These are phyloP conservation scores for Diorhabda sublineata DNA, from an alignment of 1,140 invertebrate species.

Conservation along the genomic window DNA sequence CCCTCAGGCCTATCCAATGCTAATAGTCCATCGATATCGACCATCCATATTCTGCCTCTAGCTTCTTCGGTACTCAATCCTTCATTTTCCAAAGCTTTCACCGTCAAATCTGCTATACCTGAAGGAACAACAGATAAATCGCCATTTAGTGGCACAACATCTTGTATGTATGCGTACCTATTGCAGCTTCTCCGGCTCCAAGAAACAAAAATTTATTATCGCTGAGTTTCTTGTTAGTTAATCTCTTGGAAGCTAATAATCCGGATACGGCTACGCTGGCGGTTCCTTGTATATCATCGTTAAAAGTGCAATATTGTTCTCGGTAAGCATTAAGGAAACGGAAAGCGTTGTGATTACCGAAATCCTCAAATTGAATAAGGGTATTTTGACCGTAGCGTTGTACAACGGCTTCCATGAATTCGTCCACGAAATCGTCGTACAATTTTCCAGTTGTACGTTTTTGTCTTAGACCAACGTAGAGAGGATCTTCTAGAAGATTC, in stretches of 20 bases:
- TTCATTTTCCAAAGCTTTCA: slow-evolving; percentile 81
- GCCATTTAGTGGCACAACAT: too few species aligned
- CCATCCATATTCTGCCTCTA: slow-evolving; percentile 80
- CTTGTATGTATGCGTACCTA: slow-evolving; percentile 56
- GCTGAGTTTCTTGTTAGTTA: slow-evolving; percentile 73
- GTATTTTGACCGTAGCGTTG: slow-evolving; percentile 87
- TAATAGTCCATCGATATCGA: slow-evolving; percentile 78
- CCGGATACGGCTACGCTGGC: slow-evolving; percentile 87
- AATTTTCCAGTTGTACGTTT: slow-evolving; percentile 77
- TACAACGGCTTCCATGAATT: slow-evolving; percentile 96
- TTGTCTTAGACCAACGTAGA: slow-evolving; percentile 92
- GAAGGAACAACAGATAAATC: neutral
- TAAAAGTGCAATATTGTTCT: slow-evolving; percentile 88
- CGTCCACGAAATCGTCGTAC: slow-evolving; percentile 95
- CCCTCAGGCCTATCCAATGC: slow-evolving; percentile 70
- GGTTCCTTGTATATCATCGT: slow-evolving; percentile 96
- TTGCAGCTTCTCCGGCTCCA: slow-evolving; percentile 87
- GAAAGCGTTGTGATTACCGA: slow-evolving; percentile 91
- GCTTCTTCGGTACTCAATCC: slow-evolving; percentile 74
- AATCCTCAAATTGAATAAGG: slow-evolving; percentile 94
- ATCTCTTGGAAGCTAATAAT: slow-evolving; percentile 72
- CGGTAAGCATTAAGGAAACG: slow-evolving; percentile 82
- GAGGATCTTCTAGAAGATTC: slow-evolving; percentile 84
- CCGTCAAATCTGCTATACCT: slow-evolving; percentile 55
- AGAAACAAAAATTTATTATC: slow-evolving; percentile 86